A percentile compares a stretch with the other conserved stretches of the same genome.
Evolutionary conservation across 2,113 vertebrate genomes (phyloP).

Genomic region (Marmota monax): DNA sequence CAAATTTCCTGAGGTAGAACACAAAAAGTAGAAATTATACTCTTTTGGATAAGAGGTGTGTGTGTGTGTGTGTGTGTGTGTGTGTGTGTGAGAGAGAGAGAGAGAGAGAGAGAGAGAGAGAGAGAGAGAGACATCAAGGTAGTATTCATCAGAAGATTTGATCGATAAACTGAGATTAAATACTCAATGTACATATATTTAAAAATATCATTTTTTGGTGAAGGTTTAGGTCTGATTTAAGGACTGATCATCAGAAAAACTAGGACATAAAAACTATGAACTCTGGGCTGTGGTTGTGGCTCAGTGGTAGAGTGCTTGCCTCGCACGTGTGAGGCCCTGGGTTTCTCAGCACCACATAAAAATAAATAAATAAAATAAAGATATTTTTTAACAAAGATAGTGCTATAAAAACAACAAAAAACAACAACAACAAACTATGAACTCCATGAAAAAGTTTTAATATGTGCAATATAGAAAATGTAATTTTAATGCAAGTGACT

Average conservation of each 20-base stretch:
- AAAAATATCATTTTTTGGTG: slow-evolving; percentile 29
- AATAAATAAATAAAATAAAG: too few relatives aligned
- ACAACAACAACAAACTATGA: too few relatives aligned
- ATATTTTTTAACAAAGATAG: too few relatives aligned
- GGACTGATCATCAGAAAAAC: not conserved
- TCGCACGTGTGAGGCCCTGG: too few relatives aligned
- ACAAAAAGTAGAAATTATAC: not conserved
- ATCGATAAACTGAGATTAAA: not conserved
- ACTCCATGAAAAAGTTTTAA: not conserved
- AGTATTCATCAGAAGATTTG: not conserved
- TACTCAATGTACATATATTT: not conserved
- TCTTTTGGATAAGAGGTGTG: not conserved
- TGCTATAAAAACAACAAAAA: too few relatives aligned
- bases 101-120: too few relatives aligned
- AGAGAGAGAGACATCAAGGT: too few relatives aligned
- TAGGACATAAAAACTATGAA: slow-evolving; percentile 11
- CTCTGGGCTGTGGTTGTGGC: too few relatives aligned
- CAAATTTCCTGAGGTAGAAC: not conserved
- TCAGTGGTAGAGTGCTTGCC: too few relatives aligned
- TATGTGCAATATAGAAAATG: not conserved
- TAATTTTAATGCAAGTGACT: not conserved
- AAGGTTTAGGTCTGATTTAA: not conserved
- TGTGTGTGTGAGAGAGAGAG: too few relatives aligned
- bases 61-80: not conserved
- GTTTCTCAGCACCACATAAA: too few relatives aligned